Evolutionary conservation across 1,140 invertebrate species (phyloP), one percentile per base, ranked within the genome.

Genomic region (Zaprionus ornatus): DNA sequence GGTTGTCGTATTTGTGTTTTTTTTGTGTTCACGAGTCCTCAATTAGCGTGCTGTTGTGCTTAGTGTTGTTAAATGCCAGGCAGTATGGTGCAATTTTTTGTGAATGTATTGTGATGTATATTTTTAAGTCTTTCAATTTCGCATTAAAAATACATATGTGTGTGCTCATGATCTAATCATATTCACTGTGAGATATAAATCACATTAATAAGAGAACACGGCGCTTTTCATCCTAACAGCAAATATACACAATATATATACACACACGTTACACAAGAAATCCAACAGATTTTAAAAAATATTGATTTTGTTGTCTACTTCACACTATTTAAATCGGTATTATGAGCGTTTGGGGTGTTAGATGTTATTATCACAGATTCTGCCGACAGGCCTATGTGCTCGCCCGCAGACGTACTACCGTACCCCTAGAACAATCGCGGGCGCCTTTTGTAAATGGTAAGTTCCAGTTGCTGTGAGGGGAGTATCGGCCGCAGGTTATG

Each of bases 301-400:
- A 60, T 80, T 69, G 64, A 69, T 62, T 67, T 69, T 75, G 71
- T 59, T 65, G 55, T 48, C 23, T 48, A 23, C 40, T 57, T 23
- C 61, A 54, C 52, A 42, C 19, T 37, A 35, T 62, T 57, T 17
- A 54, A 74, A 87, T 72, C 71, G 67, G 65, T 23, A 91, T 91
- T 23, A 91, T 91, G 90, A 91, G 82, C 80, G 80, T 91, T 77
- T 90, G 74, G 74, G 80, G 71, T 56, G 74, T 91, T 21, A 64
- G 70, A 62, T 75, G 73, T 67, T 69, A 84, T 40, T 77, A 77
- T 68, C 59, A 79, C 54, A 83, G 74, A 69, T 85, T 90, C 63
- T 80, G 87, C 57, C 81, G 83, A 35, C 90, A 84, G 77, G 90
- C 90, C 12, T 75, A 87, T 45, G 79, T 91, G 42, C 74, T 91